Evolutionary conservation across 2,888 invertebrate species (phyloP).

Genomic region (Unio pictorum): DNA sequence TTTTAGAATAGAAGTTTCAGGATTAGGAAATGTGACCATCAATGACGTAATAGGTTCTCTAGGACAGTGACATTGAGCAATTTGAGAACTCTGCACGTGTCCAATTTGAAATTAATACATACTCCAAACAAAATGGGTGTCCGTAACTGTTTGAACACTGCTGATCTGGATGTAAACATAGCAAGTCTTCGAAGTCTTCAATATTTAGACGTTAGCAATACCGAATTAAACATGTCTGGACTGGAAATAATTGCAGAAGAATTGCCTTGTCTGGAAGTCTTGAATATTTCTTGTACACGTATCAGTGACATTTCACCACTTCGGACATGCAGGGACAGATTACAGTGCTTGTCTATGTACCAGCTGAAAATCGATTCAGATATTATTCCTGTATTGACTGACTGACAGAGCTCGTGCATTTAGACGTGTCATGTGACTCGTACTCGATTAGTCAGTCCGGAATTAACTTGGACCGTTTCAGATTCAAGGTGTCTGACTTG

Average conservation of each 20-base stretch:
- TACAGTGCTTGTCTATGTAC: constrained; percentile 77
- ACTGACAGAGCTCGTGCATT: constrained; percentile 73
- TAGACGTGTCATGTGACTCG: constrained; percentile 77
- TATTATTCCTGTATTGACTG: constrained; percentile 73
- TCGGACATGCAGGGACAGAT: constrained; percentile 74
- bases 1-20: constrained; percentile 76
- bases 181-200: constrained; percentile 77
- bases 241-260: constrained; percentile 79
- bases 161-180: constrained; percentile 76
- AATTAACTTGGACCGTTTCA: constrained; percentile 72
- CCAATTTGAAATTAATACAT: constrained; percentile 77
- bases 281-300: constrained; percentile 79
- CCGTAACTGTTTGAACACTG: constrained; percentile 75
- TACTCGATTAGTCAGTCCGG: constrained; percentile 48
- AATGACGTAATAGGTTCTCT: constrained; percentile 79
- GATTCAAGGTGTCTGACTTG: constrained; percentile 52
- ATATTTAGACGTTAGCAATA: constrained; percentile 77
- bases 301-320: constrained; percentile 78
- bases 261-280: constrained; percentile 76
- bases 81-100: constrained; percentile 48
- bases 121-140: constrained; percentile 72
- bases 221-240: constrained; percentile 79
- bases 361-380: constrained; percentile 73
- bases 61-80: constrained; percentile 75
- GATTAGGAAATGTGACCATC: constrained; percentile 75